Evolutionary conservation across 2,113 vertebrate genomes (phyloP).

Genomic region (Megaceryle torquata): DNA sequence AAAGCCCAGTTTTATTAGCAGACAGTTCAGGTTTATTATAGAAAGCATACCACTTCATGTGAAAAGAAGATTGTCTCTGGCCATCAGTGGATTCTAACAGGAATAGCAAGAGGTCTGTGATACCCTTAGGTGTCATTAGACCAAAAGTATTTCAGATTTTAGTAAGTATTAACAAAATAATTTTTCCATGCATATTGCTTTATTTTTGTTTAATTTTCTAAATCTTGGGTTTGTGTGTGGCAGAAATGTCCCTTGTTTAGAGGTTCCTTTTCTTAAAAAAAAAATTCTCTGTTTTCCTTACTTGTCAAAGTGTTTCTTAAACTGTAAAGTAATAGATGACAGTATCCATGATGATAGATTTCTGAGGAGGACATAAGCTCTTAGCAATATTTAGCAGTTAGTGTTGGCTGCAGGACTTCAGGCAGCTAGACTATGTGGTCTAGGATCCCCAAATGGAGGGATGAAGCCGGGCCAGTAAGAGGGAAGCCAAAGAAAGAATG

Average conservation of each 20-base stretch:
- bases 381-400: not conserved
- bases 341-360: not conserved
- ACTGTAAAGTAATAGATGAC: not conserved
- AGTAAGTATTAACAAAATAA: not conserved
- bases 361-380: not conserved
- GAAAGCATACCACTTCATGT: not conserved
- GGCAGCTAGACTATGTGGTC: not conserved
- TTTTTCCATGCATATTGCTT: not conserved
- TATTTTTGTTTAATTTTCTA: not conserved
- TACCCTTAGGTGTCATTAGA: not conserved
- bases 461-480: not conserved
- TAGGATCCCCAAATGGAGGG: accelerated
- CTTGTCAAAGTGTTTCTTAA: not conserved
- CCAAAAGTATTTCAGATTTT: not conserved
- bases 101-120: not conserved
- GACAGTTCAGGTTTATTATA: not conserved
- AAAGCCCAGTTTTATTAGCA: not conserved
- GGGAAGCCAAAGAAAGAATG: not conserved
- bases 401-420: not conserved
- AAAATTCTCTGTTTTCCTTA: not conserved
- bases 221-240: not conserved
- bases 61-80: not conserved
- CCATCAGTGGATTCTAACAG: not conserved
- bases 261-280: not conserved
- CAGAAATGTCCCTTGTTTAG: not conserved